Base-by-base conservation (phyloP, 2,888 invertebrate species). In the Caenorhabditis imperialis region DNA sequence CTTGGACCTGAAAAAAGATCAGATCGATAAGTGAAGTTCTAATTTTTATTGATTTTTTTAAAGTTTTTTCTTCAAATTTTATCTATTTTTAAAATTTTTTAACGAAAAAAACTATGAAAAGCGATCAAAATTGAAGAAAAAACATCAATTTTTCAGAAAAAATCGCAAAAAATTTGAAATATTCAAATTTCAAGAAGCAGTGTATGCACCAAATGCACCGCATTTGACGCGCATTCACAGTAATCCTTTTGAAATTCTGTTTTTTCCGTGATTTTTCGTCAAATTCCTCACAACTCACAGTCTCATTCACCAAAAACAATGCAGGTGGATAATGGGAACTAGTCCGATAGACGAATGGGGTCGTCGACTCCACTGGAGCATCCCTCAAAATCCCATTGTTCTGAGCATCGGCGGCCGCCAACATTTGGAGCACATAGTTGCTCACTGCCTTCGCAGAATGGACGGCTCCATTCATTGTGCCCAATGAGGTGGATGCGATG, bases 401-500 rank as follows among this genome's bases (percentile, higher is more conserved):
- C 33, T 57, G 57, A 16, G 57, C 62, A 25, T 73, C 57, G 3
- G 61, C 62, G 2, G 61, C 57, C 14, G 67, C 23, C 14, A 62
- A 42, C 57, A 74, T 69, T 38, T 47, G 48, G 16, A 69, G 55
- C 14, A 69, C 61, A 50, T 74, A 55, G 23, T 47, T 48, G 35
- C 71, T 75, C 5, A 77, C 82, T 4, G 47, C 14, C 12, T 79
- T 30, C 8, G 80, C 84, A 1, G 78, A 48, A 22, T 75, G 42
- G 10, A 84, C 71, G 5, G 84, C 84, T 51, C 84, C 84, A 47
- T 84, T 84, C 82, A 82, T 84, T 47, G 79, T 78, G 7, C 84
- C 84, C 20, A 78, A 62, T 20, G 80, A 77, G 5, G 27, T 55
- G 2, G 70, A 72, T 1, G 78, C 70, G 14, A 81, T 51, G 55